Evolutionary conservation across 2,888 invertebrate genomes (phyloP), one percentile per base, ranked within the genome.

Genomic region (Scaeva pyrastri): DNA sequence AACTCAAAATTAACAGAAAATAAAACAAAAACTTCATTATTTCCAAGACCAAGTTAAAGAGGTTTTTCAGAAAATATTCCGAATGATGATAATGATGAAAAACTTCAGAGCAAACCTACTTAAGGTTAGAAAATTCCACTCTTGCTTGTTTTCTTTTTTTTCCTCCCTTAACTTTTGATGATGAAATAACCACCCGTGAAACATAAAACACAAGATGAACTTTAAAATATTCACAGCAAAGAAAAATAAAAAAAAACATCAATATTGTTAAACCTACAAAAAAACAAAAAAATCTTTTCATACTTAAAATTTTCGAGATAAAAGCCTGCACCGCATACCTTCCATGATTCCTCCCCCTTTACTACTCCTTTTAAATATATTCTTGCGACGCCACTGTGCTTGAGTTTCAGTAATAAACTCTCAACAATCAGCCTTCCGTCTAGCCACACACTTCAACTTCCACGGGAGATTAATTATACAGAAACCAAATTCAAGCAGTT

Each of bases 401-500:
- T 50, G 36, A 14, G 21, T 19, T 66, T 48, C 48, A 66, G 36
- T 66, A 48, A 50, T 45, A 66, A 41, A 72, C 26, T 66, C 55
- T 39, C 56, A 41, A 43, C 70, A 41, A 48, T 55, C 60, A 73
- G 45, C 68, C 71, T 75, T 50, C 66, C 36, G 81, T 64, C 81
- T 70, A 77, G 70, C 81, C 85, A 77, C 76, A 86, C 74, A 58
- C 68, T 77, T 77, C 81, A 72, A 26, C 81, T 86, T 74, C 73
- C 68, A 64, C 56, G 56, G 68, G 11, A 81, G 86, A 86, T 86
- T 86, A 81, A 86, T 86, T 86, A 86, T 77, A 81, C 76, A 73
- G 73, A 86, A 81, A 86, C 86, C 81, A 73, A 86, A 86, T 81
- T 81, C 86, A 82, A 86, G 86, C 73, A 86, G 86, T 86, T 86